Evolutionary conservation across 2,888 invertebrate genomes (phyloP), one percentile per base, ranked within the genome.

Genomic region (Caenorhabditis virilis): DNA sequence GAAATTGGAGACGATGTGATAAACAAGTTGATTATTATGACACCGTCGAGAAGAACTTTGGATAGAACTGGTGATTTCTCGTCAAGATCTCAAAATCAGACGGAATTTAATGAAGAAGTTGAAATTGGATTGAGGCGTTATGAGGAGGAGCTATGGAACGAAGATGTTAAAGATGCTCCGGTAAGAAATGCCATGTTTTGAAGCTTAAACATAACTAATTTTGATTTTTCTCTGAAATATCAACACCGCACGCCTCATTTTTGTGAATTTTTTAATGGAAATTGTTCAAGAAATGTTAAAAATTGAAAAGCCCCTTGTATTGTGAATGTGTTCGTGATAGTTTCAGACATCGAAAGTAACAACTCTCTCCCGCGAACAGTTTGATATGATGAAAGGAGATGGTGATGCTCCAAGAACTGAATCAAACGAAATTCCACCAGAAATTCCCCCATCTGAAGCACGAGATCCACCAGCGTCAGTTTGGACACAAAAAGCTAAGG

Each of bases 61-160:
- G 95, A 95, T 86, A 88, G 92, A 43, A 92, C 92, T 2, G 93
- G 92, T 0, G 94, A 70, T 30, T 72, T 68, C 39, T 53, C 64
- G 18, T 91, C 92, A 0, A 87, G 95, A 69, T 91, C 92, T 38
- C 95, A 95, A 88, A 93, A 95, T 86, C 91, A 91, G 9, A 92
- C 94, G 85, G 94, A 95, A 82, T 86, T 95, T 77, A 93, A 91
- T 77, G 91, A 93, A 86, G 91, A 92, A 41, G 98, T 98, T 77
- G 94, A 95, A 77, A 94, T 97, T 84, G 97, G 97, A n/a, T 88
- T 98, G 20, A 90, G 89, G 82, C 91, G 92, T 79, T 98, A 97
- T 78, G 97, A 98, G 85, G 93, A 95, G 83, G 94, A 95, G 83
- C 85, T 97, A 53, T 92, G 92, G 92, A 89, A 67, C 43, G 72